A percentile compares a stretch with the other conserved stretches of the same genome.
phyloP scores from a whole-genome alignment of 2,797 vertebrate genomes.

The Echeneis naucrates region DNA sequence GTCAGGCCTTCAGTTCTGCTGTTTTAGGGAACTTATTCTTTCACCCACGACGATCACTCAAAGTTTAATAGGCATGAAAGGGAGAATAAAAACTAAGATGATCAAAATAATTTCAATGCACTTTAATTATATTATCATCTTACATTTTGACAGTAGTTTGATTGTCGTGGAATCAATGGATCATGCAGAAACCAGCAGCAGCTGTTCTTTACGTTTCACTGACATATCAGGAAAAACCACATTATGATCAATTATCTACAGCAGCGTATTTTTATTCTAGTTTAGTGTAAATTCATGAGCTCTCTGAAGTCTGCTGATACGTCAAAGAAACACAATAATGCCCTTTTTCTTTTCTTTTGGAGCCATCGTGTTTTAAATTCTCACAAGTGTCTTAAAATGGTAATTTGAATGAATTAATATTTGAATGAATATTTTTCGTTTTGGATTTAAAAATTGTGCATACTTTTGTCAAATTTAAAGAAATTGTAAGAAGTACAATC shows the following conservation, averaged over 20 bases:
- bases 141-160: not conserved
- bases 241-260: not conserved
- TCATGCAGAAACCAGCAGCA: not conserved
- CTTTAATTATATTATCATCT: not conserved
- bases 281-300: not conserved
- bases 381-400: not conserved
- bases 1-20: not conserved
- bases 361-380: not conserved
- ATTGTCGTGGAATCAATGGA: not conserved
- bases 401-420: not conserved
- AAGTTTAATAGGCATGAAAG: not conserved
- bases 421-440: constrained; percentile 11
- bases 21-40: not conserved
- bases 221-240: not conserved
- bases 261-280: not conserved
- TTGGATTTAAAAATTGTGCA: not conserved
- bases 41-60: not conserved
- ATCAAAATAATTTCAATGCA: not conserved
- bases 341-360: not conserved
- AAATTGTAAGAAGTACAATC: not conserved
- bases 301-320: not conserved
- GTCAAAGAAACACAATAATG: not conserved
- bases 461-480: not conserved
- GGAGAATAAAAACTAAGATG: not conserved
- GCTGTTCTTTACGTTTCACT: not conserved